Evolutionary conservation across 2,888 invertebrate species (phyloP).

Genomic region (Megalurothrips usitatus): DNA sequence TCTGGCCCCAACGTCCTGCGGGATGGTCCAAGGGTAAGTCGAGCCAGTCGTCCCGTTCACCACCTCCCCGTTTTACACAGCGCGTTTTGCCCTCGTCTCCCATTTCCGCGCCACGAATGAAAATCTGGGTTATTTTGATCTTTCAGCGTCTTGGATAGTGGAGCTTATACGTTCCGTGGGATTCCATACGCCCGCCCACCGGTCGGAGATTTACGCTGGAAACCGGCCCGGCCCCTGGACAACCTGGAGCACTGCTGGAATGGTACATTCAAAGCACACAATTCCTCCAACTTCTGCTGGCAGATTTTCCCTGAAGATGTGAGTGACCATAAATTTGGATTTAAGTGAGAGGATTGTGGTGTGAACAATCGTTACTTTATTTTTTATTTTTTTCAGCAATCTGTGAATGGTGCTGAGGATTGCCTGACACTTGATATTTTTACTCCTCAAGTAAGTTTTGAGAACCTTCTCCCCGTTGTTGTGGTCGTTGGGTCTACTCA

Average conservation of each 20-base stretch:
- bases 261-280: slow-evolving; percentile 63
- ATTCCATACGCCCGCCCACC: slow-evolving; percentile 78
- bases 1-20: slow-evolving; percentile 70
- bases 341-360: too few relatives aligned
- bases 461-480: slow-evolving; percentile 74
- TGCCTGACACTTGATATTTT: slow-evolving; percentile 78
- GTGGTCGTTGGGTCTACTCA: slow-evolving; percentile 76
- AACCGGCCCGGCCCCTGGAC: slow-evolving; percentile 61
- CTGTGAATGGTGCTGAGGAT: slow-evolving; percentile 68
- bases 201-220: slow-evolving; percentile 62
- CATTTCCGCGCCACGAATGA: too few relatives aligned
- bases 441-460: slow-evolving; percentile 75
- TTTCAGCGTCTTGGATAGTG: slow-evolving; percentile 65
- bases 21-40: slow-evolving; percentile 68
- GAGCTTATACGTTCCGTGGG: slow-evolving; percentile 73
- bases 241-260: slow-evolving; percentile 74
- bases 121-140: slow-evolving; percentile 33
- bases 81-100: background rate
- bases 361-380: background rate
- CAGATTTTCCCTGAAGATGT: slow-evolving; percentile 64
- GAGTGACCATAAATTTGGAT: background rate
- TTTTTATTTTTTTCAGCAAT: background rate
- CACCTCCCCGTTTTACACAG: background rate
- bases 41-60: too few relatives aligned
- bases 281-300: slow-evolving; percentile 62